These are phyloP conservation scores for Megaceryle alcyon DNA, from an alignment of 2,797 vertebrate species.

Conservation along the genomic window DNA sequence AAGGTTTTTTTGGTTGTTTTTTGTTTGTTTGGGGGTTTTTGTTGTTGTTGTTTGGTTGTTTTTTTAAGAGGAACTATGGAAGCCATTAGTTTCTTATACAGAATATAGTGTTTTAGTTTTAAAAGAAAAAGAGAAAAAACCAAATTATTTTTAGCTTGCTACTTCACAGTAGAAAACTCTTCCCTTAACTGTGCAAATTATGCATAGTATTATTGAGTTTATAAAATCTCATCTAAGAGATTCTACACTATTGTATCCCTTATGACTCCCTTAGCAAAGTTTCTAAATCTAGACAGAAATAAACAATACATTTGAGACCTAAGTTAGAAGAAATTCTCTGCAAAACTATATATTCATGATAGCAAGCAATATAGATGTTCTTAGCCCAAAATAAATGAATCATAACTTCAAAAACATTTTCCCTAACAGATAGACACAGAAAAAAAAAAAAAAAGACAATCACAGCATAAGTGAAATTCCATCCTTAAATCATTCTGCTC, in stretches of 20 bases:
- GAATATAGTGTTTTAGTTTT: not conserved
- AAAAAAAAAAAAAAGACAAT: not conserved
- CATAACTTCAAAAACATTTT: not conserved
- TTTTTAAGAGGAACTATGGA: not conserved
- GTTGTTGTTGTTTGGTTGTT: not conserved
- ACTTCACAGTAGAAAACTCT: not conserved
- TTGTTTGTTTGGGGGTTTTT: not conserved
- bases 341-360: not conserved
- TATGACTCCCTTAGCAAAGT: not conserved
- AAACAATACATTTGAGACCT: not conserved
- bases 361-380: not conserved
- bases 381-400: not conserved
- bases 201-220: not conserved
- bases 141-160: not conserved
- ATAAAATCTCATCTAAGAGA: not conserved
- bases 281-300: not conserved
- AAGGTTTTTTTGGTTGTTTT: too few relatives aligned
- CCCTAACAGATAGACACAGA: not conserved
- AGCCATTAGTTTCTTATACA: not conserved
- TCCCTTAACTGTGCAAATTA: not conserved
- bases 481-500: conserved; percentile 13
- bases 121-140: not conserved
- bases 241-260: not conserved
- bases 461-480: conserved; percentile 26
- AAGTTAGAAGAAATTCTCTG: not conserved